Evolutionary conservation across 2,888 invertebrate genomes (phyloP), one percentile per base, ranked within the genome.

Genomic region (Amphipoea oculea): DNA sequence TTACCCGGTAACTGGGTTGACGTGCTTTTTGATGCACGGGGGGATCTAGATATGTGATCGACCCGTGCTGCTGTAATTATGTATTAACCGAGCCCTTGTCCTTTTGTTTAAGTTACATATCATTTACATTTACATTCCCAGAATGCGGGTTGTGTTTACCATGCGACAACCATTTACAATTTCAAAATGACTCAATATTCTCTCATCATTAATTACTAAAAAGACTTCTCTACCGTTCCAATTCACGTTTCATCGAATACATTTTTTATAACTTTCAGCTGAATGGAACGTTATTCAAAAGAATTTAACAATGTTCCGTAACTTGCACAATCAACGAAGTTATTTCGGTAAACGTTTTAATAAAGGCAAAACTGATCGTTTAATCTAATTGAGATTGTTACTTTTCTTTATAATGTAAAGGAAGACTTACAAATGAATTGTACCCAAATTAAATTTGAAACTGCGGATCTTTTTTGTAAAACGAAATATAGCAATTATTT

Each of bases 191-290:
- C 23, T 68, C 20, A 48, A 68, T 60, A 65, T 65, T 83, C 23
- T 11, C 57, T n/a, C 57, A 57, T 57, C 57, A 57, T 57, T 51
- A 62, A 40, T 62, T n/a, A 84, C 68, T n/a, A 51, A 79, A 45
- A 83, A 70, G 51, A 14, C 20, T 60, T 45, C 40, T 1, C 48
- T 11, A 17, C 4, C 17, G 2, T 14, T 23, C 29, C 40, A n/a
- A 29, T 79, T 60, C 69, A 45, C 29, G 51, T 60, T 70, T 78
- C 20, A 60, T 57, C n/a, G 12, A 84, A 62, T 70, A 62, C 45
- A 84, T 71, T 79, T 42, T 79, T n/a, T 60, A 7, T 40, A 66
- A 51, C 60, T 51, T 68, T 40, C 40, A 62, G 7, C 57, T 60
- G 29, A 60, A 69, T 65, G 17, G 11, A 40, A 45, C 48, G n/a